Evolutionary conservation across 1,140 invertebrate species (phyloP).

Genomic region (Rhopalosiphum maidis): DNA sequence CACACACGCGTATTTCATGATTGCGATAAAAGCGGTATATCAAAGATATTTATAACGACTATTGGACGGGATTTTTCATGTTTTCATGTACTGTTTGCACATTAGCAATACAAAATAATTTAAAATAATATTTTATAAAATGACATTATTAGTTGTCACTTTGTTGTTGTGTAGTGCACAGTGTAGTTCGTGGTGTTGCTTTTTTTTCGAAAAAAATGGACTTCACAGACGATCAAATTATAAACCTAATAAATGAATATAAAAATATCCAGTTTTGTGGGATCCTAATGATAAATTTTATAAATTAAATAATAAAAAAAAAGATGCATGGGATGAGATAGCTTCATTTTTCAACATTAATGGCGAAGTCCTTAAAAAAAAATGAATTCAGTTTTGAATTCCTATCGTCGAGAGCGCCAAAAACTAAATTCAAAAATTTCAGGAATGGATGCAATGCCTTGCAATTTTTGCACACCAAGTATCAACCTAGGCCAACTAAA

Average conservation of each 20-base stretch:
- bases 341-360: not conserved
- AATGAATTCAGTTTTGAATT: no score
- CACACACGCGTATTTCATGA: not conserved
- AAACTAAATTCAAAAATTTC: no score
- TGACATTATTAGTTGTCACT: not conserved
- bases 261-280: not conserved
- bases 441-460: not conserved
- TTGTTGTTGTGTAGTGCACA: no score
- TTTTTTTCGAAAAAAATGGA: no score
- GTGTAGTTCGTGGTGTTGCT: no score
- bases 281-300: not conserved
- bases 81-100: not conserved
- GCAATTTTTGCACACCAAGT: not conserved
- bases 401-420: no score
- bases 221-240: not conserved
- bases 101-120: not conserved
- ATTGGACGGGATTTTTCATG: not conserved
- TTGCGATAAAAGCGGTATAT: not conserved
- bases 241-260: not conserved
- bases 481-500: not conserved
- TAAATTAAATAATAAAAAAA: not conserved
- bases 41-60: not conserved
- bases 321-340: not conserved
- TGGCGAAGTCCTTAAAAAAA: not conserved
- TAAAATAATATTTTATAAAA: not conserved